Evolutionary conservation across 2,797 vertebrate species (phyloP), one percentile per base, ranked within the genome.

Genomic region (Fistularia commersonii): DNA sequence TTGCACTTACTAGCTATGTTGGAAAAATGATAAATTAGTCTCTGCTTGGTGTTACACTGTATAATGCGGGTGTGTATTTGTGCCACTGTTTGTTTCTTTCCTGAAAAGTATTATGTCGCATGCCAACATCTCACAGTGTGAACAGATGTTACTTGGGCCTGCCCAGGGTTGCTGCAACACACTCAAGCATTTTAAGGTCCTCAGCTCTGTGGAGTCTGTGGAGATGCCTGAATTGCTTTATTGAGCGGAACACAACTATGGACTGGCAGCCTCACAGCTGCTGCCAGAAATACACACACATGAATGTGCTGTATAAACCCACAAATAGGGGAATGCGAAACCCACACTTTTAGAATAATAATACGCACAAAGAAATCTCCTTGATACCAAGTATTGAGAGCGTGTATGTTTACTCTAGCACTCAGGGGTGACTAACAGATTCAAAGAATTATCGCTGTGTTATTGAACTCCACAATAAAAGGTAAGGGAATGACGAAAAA

Each of bases 121-220:
- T 77, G 81, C 79, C 74, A 79, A 72, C 69, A 57, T 61, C 64
- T 85, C 77, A 77, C 84, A 82, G 81, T 75, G 78, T 81, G 84
- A 89, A 81, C 85, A 88, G 85, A 87, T 88, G 87, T 87, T 87
- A 74, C 69, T 62, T 66, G 72, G 66, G 65, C 63, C 66, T 72
- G 68, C 73, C 70, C 53, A 71, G 70, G 72, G 76, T 80, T 81
- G 74, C 48, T 48, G 56, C 76, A 54, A 67, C 64, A 48, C 71
- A 76, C 72, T 66, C 54, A 35, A 52, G 48, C 69, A 23, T 31
- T 73, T 59, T 64, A 57, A 76, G 75, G 77, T 83, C 81, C 78
- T 83, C 36, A 12, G 76, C 65, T 77, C 65, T 41, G 49, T 71
- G 54, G 52, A 64, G 69, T 77, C 81, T 33, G 8, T 33, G 41